Evolutionary conservation across 2,113 vertebrate species (phyloP), one percentile per base, ranked within the genome.

Genomic region (Hylia prasina): DNA sequence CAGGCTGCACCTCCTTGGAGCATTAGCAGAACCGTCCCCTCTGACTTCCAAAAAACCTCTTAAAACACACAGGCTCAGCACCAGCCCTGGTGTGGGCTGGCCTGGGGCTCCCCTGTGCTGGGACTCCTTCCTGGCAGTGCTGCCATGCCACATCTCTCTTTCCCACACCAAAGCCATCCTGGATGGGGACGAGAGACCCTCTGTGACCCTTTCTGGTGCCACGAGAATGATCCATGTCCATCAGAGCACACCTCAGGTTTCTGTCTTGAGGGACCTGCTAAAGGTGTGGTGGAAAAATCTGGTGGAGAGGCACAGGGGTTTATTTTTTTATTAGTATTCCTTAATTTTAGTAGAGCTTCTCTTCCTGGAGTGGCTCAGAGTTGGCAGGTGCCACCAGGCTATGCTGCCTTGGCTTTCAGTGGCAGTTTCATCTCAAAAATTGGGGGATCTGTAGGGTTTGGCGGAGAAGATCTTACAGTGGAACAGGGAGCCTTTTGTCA

Each of bases 41-140:
- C 9, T 60, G 63, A 2, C 42, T 37, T 28, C 57, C 39, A n/a
- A 28, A 51, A 56, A 56, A 4, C 30, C 20, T 69, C 27, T 15
- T 30, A 6, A 40, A 48, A 19, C 17, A 22, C 14, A 11, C 45
- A 45, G 22, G 28, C 40, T 70, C 54, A 27, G 66, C 56, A 60
- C 14, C 40, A 33, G 22, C 12, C 0, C 0, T 7, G 39, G 3
- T 21, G 28, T 15, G 37, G 35, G 33, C 73, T 54, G 60, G 9
- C 31, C 39, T 48, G 33, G 28, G 10, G 8, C 14, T 39, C 6
- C 2, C 35, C 40, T 63, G 14, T 4, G 3, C 30, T 72, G 42
- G 57, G 13, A 27, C 9, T 68, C 25, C 23, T 30, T 82, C 23
- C 27, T 16, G 12, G 20, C 15, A 53, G 27, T 12, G 12, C 12